A percentile compares a stretch with the other conserved stretches of the same genome.
phyloP scores from a whole-genome alignment of 2,797 vertebrate species.

The Dromococcyx pavoninus region DNA sequence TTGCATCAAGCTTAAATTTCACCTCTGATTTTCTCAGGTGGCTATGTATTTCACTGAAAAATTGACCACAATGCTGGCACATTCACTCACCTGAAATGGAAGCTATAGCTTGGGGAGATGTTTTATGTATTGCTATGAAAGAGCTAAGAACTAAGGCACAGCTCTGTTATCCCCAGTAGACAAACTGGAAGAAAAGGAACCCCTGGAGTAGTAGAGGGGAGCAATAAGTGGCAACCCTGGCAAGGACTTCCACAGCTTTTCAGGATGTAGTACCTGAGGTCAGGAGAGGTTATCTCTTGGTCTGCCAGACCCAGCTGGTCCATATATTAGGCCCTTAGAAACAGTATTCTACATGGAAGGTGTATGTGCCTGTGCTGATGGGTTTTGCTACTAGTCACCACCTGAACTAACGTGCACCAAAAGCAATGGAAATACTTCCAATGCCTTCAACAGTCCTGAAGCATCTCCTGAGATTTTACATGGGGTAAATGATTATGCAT shows the following conservation, averaged over 20 bases:
- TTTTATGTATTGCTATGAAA: background rate
- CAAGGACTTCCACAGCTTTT: background rate
- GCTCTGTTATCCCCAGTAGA: background rate
- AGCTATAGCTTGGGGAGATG: background rate
- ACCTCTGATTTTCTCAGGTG: background rate
- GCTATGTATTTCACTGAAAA: background rate
- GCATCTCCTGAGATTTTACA: background rate
- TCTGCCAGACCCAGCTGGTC: background rate
- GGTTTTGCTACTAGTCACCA: background rate
- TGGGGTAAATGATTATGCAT: rapidly evolving
- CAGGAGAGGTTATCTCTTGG: background rate
- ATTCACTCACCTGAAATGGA: background rate
- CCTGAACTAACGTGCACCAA: background rate
- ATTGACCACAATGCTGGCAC: background rate
- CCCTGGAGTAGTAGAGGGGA: background rate
- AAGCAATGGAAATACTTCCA: background rate
- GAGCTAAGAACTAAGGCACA: background rate
- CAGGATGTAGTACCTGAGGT: background rate
- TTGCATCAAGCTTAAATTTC: background rate
- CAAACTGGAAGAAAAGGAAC: background rate
- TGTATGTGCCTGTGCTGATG: background rate
- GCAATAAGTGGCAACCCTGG: background rate
- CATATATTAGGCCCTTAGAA: background rate
- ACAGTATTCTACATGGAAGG: background rate
- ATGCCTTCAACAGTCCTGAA: background rate